phyloP scores from a whole-genome alignment of 2,888 invertebrate genomes.

The Druceiella hillmani region DNA sequence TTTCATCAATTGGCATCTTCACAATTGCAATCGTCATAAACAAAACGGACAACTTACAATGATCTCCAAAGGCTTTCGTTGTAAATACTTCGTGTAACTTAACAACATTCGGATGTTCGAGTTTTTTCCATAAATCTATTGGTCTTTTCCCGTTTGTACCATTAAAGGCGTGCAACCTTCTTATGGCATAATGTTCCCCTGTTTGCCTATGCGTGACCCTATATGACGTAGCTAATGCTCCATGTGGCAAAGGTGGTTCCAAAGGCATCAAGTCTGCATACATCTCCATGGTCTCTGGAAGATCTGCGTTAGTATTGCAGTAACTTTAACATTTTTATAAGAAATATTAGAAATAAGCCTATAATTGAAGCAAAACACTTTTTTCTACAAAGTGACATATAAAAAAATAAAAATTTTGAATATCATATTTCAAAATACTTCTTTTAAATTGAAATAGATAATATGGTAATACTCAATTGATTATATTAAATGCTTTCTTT shows the following conservation, averaged over 20 bases:
- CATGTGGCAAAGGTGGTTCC: slow-evolving; percentile 59
- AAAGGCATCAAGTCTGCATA: slow-evolving; percentile 85
- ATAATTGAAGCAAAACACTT: too few relatives aligned
- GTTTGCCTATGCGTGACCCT: slow-evolving; percentile 86
- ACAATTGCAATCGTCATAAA: neutral
- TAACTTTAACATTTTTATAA: neutral
- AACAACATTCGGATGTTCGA: slow-evolving; percentile 93
- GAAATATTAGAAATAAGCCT: too few relatives aligned
- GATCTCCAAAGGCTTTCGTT: slow-evolving; percentile 94
- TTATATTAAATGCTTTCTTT: too few relatives aligned
- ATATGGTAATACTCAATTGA: too few relatives aligned
- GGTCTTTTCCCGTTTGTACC: slow-evolving; percentile 79
- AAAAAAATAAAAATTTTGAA: too few relatives aligned
- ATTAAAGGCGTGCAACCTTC: slow-evolving; percentile 81
- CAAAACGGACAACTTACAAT: slow-evolving; percentile 60
- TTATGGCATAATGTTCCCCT: slow-evolving; percentile 78
- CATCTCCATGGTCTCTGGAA: slow-evolving; percentile 86
- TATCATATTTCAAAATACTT: too few relatives aligned
- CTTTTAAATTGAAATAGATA: too few relatives aligned
- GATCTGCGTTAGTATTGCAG: slow-evolving; percentile 43
- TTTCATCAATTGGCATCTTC: too few relatives aligned
- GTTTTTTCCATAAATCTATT: slow-evolving; percentile 93
- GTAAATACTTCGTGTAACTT: slow-evolving; percentile 89
- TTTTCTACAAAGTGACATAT: too few relatives aligned
- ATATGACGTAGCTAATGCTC: slow-evolving; percentile 79